Base-by-base conservation (phyloP, 2,888 invertebrate genomes). In the Sialis fuliginosa region DNA sequence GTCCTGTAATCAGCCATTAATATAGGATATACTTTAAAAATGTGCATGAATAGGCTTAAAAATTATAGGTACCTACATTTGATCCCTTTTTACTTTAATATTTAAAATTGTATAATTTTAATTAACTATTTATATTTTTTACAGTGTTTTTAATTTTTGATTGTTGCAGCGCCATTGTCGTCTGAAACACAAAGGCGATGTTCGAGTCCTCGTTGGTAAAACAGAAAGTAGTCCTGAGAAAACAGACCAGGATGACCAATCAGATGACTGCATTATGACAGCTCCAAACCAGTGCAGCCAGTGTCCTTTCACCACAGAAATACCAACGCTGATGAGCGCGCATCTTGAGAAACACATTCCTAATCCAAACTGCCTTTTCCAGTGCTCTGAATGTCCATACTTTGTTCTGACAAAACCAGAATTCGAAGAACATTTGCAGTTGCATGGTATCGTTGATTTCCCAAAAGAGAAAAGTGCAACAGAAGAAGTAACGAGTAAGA, bases 301-400 rank as follows among this genome's bases (percentile, higher is more conserved):
- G 51, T 88, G 88, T 60, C 87, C 88, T 1, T 88, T 75, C 61
- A 74, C 71, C 50, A 72, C 74, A 35, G 67, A 71, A 51, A 72
- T 76, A 55, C 69, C 74, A 48, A 67, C 70, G 43, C 66, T 70
- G 44, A 70, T 83, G 51, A 69, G 76, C 39, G 65, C 68, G 30
- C 85, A 88, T 60, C 65, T 77, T 53, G 73, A 76, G 50, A 79
- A 81, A 54, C 87, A 89, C 62, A 72, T 75, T 45, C 75, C 80
- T 0, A 72, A 74, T 47, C 65, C 76, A 1, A 77, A 77, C 48
- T 79, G 80, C 41, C 74, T 79, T 54, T 80, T 79, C 59, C 85
- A 83, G 62, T 91, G 90, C 62, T 79, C 76, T 55, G 78, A 79
- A 57, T 91, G 90, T 59, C 80, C 83, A 0, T 90, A 75, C 64